Percentiles rank a stretch among this genome's conserved stretches.
These are phyloP conservation scores for Willisornis vidua DNA, from an alignment of 2,113 vertebrate genomes.

Conservation along the genomic window DNA sequence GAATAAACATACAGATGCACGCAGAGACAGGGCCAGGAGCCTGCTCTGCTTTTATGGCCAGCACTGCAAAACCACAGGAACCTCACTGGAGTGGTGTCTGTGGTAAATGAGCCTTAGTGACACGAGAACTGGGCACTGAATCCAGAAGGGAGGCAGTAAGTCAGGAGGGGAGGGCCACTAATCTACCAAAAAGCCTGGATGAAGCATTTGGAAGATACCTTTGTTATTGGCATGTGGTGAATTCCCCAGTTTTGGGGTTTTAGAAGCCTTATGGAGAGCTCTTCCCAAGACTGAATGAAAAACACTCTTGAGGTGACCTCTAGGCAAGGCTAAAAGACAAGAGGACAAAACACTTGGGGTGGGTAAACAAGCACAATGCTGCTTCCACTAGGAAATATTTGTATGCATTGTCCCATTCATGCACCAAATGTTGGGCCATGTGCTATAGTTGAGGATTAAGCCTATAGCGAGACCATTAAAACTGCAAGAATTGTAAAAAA, in stretches of 20 bases:
- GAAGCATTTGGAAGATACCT: background rate
- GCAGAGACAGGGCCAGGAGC: background rate
- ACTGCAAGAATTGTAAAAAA: background rate
- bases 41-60: background rate
- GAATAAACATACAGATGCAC: background rate
- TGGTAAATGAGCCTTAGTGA: background rate
- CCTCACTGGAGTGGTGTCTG: background rate
- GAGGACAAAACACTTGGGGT: background rate
- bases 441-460: background rate
- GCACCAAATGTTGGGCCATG: rapidly evolving
- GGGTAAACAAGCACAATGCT: background rate
- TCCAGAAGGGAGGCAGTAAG: background rate
- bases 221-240: background rate
- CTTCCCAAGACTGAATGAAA: background rate
- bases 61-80: background rate
- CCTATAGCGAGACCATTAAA: background rate
- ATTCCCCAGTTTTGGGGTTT: background rate
- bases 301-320: background rate
- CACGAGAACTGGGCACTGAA: background rate
- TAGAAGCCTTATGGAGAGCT: background rate
- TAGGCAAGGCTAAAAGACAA: background rate
- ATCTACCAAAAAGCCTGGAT: background rate
- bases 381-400: background rate
- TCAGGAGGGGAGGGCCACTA: background rate
- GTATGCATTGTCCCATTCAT: background rate